phyloP scores from a whole-genome alignment of 2,113 vertebrate genomes.

The Leptocoma aspasia region DNA sequence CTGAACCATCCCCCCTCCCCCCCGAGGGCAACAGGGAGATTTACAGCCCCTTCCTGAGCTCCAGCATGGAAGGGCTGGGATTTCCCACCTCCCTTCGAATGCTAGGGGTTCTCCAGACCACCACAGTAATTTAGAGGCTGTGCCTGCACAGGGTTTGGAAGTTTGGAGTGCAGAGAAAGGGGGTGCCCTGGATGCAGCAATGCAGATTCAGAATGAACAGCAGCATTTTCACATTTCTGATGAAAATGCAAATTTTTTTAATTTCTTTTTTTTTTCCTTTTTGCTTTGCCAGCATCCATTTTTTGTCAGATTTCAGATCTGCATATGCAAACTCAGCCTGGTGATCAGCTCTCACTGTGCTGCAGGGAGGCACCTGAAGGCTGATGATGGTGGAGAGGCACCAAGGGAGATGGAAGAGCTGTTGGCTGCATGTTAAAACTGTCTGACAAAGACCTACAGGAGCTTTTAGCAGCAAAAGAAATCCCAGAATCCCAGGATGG shows the following conservation, averaged over 20 bases:
- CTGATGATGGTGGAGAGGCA: neutral
- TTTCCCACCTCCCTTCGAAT: neutral
- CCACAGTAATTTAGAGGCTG: neutral
- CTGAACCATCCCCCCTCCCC: neutral
- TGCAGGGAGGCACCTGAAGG: neutral
- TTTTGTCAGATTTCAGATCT: neutral
- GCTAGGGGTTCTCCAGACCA: neutral
- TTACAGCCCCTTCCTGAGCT: neutral
- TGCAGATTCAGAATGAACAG: neutral
- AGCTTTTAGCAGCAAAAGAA: neutral
- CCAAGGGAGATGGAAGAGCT: neutral
- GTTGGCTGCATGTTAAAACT: neutral
- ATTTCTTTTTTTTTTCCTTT: neutral
- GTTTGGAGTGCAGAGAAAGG: neutral
- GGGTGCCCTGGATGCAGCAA: fast-evolving
- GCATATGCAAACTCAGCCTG: neutral
- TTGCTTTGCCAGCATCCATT: neutral
- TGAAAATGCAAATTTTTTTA: neutral
- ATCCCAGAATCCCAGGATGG: neutral
- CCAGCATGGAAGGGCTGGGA: neutral
- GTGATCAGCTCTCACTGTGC: neutral
- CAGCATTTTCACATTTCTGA: neutral
- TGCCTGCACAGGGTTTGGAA: neutral
- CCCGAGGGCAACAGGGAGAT: fast-evolving
- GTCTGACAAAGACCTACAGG: neutral